phyloP scores from a whole-genome alignment of 2,113 vertebrate species.

The Apeltes quadracus region DNA sequence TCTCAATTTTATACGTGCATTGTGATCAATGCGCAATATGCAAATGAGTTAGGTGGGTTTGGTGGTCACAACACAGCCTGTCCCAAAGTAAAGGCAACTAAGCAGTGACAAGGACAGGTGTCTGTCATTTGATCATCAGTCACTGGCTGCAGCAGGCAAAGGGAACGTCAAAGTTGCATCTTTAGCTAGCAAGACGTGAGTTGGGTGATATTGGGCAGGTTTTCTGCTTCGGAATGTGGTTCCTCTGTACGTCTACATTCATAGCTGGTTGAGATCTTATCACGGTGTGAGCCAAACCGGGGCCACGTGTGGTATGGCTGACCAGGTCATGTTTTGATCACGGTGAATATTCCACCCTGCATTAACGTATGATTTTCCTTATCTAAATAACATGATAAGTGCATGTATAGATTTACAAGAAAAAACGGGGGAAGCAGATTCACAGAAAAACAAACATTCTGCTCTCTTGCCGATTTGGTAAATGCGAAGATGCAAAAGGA shows the following conservation, averaged over 20 bases:
- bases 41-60: background rate
- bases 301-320: background rate
- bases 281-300: background rate
- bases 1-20: no score
- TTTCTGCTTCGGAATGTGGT: background rate
- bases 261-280: background rate
- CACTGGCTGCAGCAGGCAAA: background rate
- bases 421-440: background rate
- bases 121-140: background rate
- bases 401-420: background rate
- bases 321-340: background rate
- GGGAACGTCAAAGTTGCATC: background rate
- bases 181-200: background rate
- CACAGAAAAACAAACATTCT: background rate
- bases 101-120: background rate
- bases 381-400: background rate
- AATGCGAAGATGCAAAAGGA: background rate
- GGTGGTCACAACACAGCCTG: background rate
- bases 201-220: background rate
- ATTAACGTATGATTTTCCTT: background rate
- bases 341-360: background rate
- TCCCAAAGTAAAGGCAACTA: background rate
- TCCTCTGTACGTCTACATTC: background rate
- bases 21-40: background rate
- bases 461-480: background rate